Evolutionary conservation across 2,888 invertebrate genomes (phyloP).

Genomic region (Mimas tiliae): DNA sequence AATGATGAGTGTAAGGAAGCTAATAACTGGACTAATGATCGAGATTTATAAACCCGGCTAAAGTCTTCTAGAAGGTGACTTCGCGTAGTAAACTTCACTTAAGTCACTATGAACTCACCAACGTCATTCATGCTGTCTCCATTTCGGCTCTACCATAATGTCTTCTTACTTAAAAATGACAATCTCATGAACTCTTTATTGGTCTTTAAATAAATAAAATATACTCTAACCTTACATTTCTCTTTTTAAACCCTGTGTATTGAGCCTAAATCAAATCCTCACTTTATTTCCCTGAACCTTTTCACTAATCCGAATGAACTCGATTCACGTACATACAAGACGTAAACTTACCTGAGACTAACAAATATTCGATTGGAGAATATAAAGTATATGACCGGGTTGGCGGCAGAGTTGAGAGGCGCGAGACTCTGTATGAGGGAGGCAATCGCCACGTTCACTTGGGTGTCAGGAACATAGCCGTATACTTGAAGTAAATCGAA

Average conservation of each 20-base stretch:
- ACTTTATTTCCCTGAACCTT: neutral
- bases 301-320: neutral
- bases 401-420: conserved; percentile 96
- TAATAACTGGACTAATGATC: too few relatives aligned
- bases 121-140: too few relatives aligned
- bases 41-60: too few relatives aligned
- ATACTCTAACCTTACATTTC: too few relatives aligned
- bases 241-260: neutral
- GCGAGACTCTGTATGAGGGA: conserved; percentile 96
- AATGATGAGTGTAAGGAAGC: too few relatives aligned
- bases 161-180: too few relatives aligned
- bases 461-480: conserved; percentile 89
- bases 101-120: too few relatives aligned
- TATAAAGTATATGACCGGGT: conserved; percentile 96
- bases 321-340: neutral
- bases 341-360: conserved; percentile 89
- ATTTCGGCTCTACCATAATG: too few relatives aligned
- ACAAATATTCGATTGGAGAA: conserved; percentile 95
- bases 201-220: too few relatives aligned
- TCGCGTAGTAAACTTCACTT: too few relatives aligned
- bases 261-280: neutral
- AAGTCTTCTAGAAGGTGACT: too few relatives aligned
- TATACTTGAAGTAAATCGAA: conserved; percentile 96
- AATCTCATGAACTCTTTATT: too few relatives aligned
- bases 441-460: conserved; percentile 92